Base-by-base conservation (phyloP, 1,140 invertebrate genomes). In the Parasteatoda tepidariorum region DNA sequence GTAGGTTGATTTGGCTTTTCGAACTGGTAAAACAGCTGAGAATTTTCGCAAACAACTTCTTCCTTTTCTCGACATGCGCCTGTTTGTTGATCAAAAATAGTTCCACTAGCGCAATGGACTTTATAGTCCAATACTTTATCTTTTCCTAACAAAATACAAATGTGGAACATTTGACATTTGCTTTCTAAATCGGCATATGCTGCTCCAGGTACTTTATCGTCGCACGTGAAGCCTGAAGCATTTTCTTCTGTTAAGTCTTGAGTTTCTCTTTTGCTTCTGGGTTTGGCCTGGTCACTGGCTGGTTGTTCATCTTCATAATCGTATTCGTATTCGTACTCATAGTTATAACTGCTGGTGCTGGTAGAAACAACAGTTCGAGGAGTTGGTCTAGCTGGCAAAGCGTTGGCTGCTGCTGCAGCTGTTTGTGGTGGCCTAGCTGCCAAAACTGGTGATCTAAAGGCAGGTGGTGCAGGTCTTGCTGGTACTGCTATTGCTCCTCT, bases 171-270 rank as follows among this genome's bases (percentile, higher is more conserved):
- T 67, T 73, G 55, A 34, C 86, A 87, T 30, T 86, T 48, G 15
- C 71, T 83, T 54, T 84, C 84, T 3, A 84, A n/a, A 79, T 87
- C 86, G 13, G 86, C 86, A 66, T 87, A 87, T 30, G 76, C 84
- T 2, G 73, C 48, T 57, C 86, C 86, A 30, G 86, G 54, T n/a
- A 87, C 61, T 75, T 85, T 87, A 57, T 83, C 86, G 6, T 71
- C 55, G 57, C 86, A 87, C 2, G 31, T 71, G 76, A 87, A 87
- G 48, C 64, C 30, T 4, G 74, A 3, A 15, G 34, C 1, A 33
- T 38, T 75, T n/a, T 13, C 9, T 61, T 30, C 15, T 22, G n/a
- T 38, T 11, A 55, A 3, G 15, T 2, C 26, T 7, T 30, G 24
- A 18, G 33, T n/a, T 34, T 73, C 67, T 70, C 83, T 18, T 31